Evolutionary conservation across 2,113 vertebrate genomes (phyloP).

Genomic region (Heliornis fulica): DNA sequence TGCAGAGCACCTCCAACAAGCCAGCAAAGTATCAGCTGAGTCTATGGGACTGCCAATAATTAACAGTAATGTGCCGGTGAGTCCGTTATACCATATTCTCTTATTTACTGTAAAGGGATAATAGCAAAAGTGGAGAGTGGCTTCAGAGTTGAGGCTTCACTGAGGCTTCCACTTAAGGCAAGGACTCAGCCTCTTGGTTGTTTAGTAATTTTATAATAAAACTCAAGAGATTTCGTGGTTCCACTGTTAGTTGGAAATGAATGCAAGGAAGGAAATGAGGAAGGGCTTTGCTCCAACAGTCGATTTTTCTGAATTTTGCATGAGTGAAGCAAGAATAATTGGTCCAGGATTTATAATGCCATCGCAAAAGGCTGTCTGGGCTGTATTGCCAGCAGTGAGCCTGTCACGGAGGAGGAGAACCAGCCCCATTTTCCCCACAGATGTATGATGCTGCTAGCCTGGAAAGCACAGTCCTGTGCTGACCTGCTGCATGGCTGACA

Average conservation of each 20-base stretch:
- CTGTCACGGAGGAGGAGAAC: background rate
- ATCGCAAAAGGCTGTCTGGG: background rate
- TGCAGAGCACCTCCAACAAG: background rate
- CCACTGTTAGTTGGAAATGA: background rate
- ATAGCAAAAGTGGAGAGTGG: background rate
- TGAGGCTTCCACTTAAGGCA: background rate
- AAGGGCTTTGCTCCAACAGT: background rate
- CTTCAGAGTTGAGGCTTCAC: background rate
- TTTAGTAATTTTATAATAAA: conserved; percentile 13
- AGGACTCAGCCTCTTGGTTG: background rate
- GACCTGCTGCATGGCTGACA: background rate
- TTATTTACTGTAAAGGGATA: background rate
- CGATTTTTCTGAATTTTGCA: background rate
- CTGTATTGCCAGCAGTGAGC: background rate
- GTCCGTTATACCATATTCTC: background rate
- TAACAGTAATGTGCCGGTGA: background rate
- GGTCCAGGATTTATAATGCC: background rate
- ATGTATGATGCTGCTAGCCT: background rate
- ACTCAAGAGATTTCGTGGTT: background rate
- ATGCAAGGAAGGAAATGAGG: background rate
- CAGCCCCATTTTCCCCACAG: background rate
- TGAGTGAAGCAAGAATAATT: background rate
- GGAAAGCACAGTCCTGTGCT: background rate
- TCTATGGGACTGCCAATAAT: background rate
- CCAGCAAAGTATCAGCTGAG: background rate